Evolutionary conservation across 2,888 invertebrate species (phyloP).

Genomic region (Meganola albula): DNA sequence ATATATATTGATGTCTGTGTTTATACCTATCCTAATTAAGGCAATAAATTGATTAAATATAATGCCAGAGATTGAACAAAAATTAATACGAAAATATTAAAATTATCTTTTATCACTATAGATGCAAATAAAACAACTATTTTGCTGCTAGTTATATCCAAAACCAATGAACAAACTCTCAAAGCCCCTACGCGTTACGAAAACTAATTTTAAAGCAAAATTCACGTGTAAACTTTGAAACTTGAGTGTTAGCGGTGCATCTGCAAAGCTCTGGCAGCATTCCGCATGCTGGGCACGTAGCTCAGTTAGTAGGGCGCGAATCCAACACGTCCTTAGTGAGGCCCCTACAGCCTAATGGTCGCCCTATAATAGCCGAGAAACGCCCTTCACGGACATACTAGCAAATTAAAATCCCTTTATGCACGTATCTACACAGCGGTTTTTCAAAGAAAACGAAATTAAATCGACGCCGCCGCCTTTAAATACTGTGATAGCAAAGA

Average conservation of each 20-base stretch:
- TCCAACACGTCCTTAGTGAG: conserved; percentile 59
- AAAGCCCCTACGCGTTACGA: conserved; percentile 17
- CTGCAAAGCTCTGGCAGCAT: conserved; percentile 28
- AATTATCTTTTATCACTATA: too few relatives aligned
- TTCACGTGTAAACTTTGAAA: conserved; percentile 29
- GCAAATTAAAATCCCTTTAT: conserved; percentile 65
- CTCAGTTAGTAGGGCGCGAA: conserved; percentile 67
- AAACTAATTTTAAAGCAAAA: conserved; percentile 26
- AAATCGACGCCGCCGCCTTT: conserved; percentile 32
- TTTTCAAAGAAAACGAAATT: conserved; percentile 33
- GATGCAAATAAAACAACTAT: too few relatives aligned
- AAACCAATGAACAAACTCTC: conserved; percentile 17
- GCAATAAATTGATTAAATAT: too few relatives aligned
- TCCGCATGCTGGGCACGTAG: conserved; percentile 57
- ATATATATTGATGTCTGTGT: too few relatives aligned
- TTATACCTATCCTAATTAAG: too few relatives aligned
- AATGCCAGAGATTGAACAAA: too few relatives aligned
- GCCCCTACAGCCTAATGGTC: conserved; percentile 68
- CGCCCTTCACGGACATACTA: conserved; percentile 48
- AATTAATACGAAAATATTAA: too few relatives aligned
- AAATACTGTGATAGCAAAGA: conserved; percentile 19
- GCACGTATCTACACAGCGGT: conserved; percentile 29
- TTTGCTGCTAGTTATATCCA: too few relatives aligned
- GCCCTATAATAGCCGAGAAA: conserved; percentile 56
- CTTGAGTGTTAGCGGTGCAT: conserved; percentile 36